Evolutionary conservation across 2,888 invertebrate genomes (phyloP), one percentile per base, ranked within the genome.

Genomic region (Meganola albula): DNA sequence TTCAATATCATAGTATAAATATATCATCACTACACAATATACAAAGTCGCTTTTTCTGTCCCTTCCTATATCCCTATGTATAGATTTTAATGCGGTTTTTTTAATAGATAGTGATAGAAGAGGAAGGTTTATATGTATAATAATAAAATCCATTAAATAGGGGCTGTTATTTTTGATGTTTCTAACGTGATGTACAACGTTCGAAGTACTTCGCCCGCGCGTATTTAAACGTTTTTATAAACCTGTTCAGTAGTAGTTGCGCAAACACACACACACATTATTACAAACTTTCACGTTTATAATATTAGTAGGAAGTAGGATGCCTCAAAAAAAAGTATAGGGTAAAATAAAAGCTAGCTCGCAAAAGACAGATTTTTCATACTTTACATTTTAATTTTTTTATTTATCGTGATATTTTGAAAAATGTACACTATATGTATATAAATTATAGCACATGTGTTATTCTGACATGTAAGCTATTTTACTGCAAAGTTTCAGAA

Each of bases 401-500:
- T 31, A 31, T 31, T 31, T 31, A 31, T 31, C 31, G 31, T 31
- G 31, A 31, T 31, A 31, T 31, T 31, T 31, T 31, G 31, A 31
- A 31, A 31, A 31, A 26, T 31, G 31, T 26, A 31, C 31, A 31
- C 31, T 31, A 31, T 31, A 31, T 31, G 25, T 31, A 31, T 31
- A 31, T 31, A 31, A 31, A 31, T 31, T 31, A 31, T 31, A 31
- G 31, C 31, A 31, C 31, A 31, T 31, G 31, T 31, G 31, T 31
- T 31, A 31, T 31, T 31, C 31, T 31, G 31, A 31, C 31, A 31
- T 31, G 31, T 31, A 31, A 31, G 31, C 31, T 33, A 33, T 33
- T 33, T 33, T 33, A 33, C 32, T 33, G 32, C 32, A 33, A n/a
- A n/a, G 32, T 33, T 33, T 33, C 32, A 31, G 31, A 31, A 31